phyloP scores from a whole-genome alignment of 2,797 vertebrate genomes.

The Cirrhinus molitorella region DNA sequence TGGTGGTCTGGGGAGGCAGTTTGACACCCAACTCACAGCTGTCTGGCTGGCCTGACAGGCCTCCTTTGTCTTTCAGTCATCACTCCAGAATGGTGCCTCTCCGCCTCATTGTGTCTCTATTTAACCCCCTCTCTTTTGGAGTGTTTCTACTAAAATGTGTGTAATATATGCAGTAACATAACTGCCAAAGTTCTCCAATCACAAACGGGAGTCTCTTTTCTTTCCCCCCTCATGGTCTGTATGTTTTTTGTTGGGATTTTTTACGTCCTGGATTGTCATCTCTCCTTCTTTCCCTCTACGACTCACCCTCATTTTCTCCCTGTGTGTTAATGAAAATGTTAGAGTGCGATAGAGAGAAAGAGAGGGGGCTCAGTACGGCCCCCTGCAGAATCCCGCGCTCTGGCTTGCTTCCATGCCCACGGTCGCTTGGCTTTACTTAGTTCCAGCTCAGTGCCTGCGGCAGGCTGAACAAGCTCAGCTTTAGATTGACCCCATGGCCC shows the following conservation, averaged over 20 bases:
- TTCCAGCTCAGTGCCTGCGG: slow-evolving; percentile 81
- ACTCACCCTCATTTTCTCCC: slow-evolving; percentile 36
- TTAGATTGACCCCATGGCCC: slow-evolving; percentile 76
- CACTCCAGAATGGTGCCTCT: slow-evolving; percentile 61
- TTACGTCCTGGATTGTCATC: slow-evolving; percentile 38
- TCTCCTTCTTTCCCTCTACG: slow-evolving; percentile 39
- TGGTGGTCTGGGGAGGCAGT: slow-evolving; percentile 67
- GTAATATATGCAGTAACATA: slow-evolving; percentile 68
- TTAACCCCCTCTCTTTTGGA: slow-evolving; percentile 63
- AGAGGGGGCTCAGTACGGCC: slow-evolving; percentile 70
- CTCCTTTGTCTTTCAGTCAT: slow-evolving; percentile 72
- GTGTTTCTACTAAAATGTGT: slow-evolving; percentile 66
- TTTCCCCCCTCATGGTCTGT: slow-evolving; percentile 32
- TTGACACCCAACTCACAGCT: slow-evolving; percentile 76
- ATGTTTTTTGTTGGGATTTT: slow-evolving; percentile 42
- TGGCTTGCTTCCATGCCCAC: slow-evolving; percentile 79
- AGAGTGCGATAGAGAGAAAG: slow-evolving; percentile 63
- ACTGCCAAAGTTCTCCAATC: slow-evolving; percentile 61
- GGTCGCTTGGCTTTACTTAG: slow-evolving; percentile 80
- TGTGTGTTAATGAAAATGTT: slow-evolving; percentile 79
- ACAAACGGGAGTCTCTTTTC: slow-evolving; percentile 50
- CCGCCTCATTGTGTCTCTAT: slow-evolving; percentile 63
- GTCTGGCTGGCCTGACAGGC: slow-evolving; percentile 72
- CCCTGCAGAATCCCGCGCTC: slow-evolving; percentile 68
- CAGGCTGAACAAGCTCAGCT: slow-evolving; percentile 73